Conservation (phyloP, 2,113 vertebrate genomes). For the Rattus norvegicus region DNA sequence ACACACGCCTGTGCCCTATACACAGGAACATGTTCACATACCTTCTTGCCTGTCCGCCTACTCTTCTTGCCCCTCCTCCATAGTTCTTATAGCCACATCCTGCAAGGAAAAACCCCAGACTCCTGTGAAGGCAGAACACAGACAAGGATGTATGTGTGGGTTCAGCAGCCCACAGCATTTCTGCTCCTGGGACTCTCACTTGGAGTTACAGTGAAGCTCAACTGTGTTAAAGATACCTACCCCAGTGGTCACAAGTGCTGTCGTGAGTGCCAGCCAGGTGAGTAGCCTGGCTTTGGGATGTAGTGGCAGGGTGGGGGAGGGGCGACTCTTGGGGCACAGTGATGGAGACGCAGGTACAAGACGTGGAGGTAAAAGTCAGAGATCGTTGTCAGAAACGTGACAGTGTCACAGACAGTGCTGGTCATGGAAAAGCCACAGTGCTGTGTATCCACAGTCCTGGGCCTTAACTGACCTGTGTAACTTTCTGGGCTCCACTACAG, state of each 20-base stretch:
- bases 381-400: neutral
- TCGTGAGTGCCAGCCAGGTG: constrained; percentile 68
- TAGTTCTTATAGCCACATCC: constrained; percentile 69
- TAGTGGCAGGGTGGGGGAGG: neutral
- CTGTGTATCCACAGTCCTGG: neutral
- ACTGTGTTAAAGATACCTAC: constrained; percentile 49
- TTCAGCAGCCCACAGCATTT: neutral
- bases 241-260: constrained; percentile 59
- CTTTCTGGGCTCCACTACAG: constrained; percentile 55
- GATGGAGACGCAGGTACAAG: neutral
- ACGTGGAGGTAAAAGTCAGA: neutral
- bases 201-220: fast-evolving
- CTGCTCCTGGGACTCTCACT: constrained; percentile 35
- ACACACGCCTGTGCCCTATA: neutral
- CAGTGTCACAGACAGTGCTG: neutral
- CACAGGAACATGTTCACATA: neutral
- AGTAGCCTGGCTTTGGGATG: neutral
- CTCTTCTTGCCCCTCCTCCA: constrained; percentile 33
- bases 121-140: neutral
- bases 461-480: neutral
- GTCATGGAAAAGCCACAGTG: neutral
- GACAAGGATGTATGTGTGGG: constrained; percentile 31
- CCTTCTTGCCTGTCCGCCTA: neutral
- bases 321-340: neutral
- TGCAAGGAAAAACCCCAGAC: constrained; percentile 71